These are phyloP conservation scores for Lasioglossum morio DNA, from an alignment of 2,888 invertebrate genomes.

Conservation along the genomic window DNA sequence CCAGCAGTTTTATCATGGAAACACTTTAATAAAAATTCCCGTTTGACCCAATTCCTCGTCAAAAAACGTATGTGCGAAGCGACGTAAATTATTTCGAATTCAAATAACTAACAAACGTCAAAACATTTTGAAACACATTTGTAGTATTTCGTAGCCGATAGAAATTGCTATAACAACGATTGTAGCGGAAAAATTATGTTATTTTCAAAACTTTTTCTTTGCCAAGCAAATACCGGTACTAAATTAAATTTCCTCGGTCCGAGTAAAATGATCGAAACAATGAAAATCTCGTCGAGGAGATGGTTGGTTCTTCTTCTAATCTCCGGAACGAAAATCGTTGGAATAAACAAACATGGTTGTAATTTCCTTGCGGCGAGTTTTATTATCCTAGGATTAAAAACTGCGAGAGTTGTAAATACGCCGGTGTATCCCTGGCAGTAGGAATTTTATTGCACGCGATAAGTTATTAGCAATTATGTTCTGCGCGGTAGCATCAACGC, in stretches of 20 bases:
- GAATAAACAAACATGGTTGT: neutral
- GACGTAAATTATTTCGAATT: neutral
- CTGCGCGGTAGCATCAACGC: neutral
- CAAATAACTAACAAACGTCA: neutral
- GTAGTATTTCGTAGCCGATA: neutral
- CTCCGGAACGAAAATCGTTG: neutral
- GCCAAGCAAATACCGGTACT: no score
- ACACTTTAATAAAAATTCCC: neutral
- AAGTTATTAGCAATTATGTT: slow-evolving; percentile 34
- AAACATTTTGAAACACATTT: neutral
- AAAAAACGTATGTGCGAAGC: neutral
- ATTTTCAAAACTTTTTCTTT: no score
- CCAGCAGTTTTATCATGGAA: neutral
- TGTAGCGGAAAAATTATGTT: no score
- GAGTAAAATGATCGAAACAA: neutral
- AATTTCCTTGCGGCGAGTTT: neutral
- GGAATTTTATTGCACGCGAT: slow-evolving; percentile 28
- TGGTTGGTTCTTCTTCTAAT: neutral
- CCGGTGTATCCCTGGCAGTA: neutral
- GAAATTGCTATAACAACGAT: no score
- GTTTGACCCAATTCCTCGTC: neutral
- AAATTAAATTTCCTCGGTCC: no score
- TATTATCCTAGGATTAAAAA: neutral
- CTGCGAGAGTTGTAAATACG: slow-evolving; percentile 19
- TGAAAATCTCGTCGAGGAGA: neutral